These are phyloP conservation scores for Drosophila littoralis DNA, from an alignment of 1,140 invertebrate species.

Conservation along the genomic window DNA sequence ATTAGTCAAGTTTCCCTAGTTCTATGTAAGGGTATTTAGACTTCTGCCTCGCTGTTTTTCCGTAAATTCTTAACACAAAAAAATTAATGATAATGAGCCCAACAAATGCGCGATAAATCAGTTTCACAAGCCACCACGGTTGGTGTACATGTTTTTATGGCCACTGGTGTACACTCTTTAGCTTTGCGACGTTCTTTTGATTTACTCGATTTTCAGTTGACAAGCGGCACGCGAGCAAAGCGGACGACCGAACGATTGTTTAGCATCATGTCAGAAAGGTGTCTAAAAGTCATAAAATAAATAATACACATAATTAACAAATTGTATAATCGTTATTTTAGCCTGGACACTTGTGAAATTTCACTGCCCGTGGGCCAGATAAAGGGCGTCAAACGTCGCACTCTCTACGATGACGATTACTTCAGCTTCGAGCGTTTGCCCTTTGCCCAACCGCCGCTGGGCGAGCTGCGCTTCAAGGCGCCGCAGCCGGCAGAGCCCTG, in stretches of 20 bases:
- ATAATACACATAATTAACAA: neutral
- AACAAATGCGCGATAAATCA: neutral
- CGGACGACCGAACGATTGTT: slow-evolving; percentile 4
- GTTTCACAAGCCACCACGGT: neutral
- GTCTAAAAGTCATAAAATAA: neutral
- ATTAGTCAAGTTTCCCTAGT: too few species aligned
- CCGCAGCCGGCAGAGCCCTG: slow-evolving; percentile 62
- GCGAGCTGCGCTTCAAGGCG: slow-evolving; percentile 87
- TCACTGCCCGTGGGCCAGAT: slow-evolving; percentile 61
- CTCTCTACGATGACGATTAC: slow-evolving; percentile 71
- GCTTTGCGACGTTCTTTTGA: slow-evolving; percentile 19
- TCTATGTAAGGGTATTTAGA: too few species aligned
- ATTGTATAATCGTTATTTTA: neutral
- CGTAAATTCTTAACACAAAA: too few species aligned
- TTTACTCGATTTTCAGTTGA: slow-evolving; percentile 34
- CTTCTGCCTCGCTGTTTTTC: too few species aligned
- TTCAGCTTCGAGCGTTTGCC: slow-evolving; percentile 88
- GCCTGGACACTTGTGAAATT: slow-evolving; percentile 47
- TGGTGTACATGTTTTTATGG: slow-evolving; percentile 22
- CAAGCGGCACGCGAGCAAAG: slow-evolving; percentile 10
- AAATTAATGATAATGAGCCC: neutral
- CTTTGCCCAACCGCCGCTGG: slow-evolving; percentile 90
- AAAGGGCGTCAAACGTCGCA: slow-evolving; percentile 55
- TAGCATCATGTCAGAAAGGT: slow-evolving; percentile 53
- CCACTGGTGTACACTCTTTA: slow-evolving; percentile 34